phyloP scores from a whole-genome alignment of 2,797 vertebrate genomes.

The Acipenser transmontanus region DNA sequence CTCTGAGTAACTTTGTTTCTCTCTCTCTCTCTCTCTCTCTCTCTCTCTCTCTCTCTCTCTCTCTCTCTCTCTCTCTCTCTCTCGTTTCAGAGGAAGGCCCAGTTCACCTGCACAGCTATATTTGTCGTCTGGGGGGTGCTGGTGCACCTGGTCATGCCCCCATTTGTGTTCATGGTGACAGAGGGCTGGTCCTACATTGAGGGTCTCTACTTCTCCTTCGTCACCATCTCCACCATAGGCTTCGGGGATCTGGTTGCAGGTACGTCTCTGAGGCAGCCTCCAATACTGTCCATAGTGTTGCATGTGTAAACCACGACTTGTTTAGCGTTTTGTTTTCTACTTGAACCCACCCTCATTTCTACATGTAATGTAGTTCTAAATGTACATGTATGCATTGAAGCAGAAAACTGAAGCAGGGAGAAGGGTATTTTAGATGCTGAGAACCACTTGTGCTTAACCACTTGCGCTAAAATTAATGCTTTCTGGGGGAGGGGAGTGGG shows the following conservation, averaged over 20 bases:
- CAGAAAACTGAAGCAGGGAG: too few relatives aligned
- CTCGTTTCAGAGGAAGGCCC: constrained; percentile 75
- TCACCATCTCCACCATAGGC: constrained; percentile 91
- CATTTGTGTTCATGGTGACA: constrained; percentile 80
- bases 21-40: neutral
- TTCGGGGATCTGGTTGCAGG: constrained; percentile 95
- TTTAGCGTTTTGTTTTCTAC: too few relatives aligned
- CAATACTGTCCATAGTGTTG: too few relatives aligned
- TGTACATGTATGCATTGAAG: too few relatives aligned
- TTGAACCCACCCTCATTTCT: too few relatives aligned
- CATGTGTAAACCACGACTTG: too few relatives aligned
- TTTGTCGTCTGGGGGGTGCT: constrained; percentile 90
- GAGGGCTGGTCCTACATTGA: constrained; percentile 89
- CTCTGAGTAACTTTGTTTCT: neutral
- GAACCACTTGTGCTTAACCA: too few relatives aligned
- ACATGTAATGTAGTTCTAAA: too few relatives aligned
- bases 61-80: neutral
- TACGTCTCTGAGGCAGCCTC: constrained; percentile 34
- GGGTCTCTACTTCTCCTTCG: constrained; percentile 91
- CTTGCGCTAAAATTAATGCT: too few relatives aligned
- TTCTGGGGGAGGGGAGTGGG: too few relatives aligned
- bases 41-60: neutral
- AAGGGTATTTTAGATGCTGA: too few relatives aligned
- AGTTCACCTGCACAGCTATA: constrained; percentile 80
- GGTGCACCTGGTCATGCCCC: constrained; percentile 85